Evolutionary conservation across 2,888 invertebrate species (phyloP).

Genomic region (Pseudanteris insignis): DNA sequence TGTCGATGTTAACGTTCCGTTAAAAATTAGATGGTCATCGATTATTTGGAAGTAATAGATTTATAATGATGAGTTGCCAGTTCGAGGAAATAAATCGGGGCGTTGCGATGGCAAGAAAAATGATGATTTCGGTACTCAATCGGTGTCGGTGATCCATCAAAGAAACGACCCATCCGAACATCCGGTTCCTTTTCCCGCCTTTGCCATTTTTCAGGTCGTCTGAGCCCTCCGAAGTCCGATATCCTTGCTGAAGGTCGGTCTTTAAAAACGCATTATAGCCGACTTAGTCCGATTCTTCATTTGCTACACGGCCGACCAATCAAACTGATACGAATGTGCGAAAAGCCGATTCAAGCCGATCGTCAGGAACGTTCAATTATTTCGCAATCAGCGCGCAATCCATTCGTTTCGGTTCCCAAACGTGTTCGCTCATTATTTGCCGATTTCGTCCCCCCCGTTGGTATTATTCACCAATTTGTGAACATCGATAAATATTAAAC

Average conservation of each 20-base stretch:
- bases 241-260: slow-evolving; percentile 59
- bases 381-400: slow-evolving; percentile 61
- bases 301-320: slow-evolving; percentile 53
- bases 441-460: slow-evolving; percentile 33
- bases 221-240: slow-evolving; percentile 24
- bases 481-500: slow-evolving; percentile 34
- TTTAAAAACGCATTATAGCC: slow-evolving; percentile 66
- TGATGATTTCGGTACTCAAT: slow-evolving; percentile 61
- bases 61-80: slow-evolving; percentile 42
- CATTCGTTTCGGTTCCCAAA: slow-evolving; percentile 39
- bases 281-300: slow-evolving; percentile 46
- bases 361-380: slow-evolving; percentile 65
- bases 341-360: slow-evolving; percentile 57
- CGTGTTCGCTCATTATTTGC: slow-evolving; percentile 41
- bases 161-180: slow-evolving; percentile 45
- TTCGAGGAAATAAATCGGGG: slow-evolving; percentile 9
- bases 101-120: slow-evolving; percentile 50
- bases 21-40: slow-evolving; percentile 14
- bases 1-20: no score
- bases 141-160: slow-evolving; percentile 65
- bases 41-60: slow-evolving; percentile 41
- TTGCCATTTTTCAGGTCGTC: slow-evolving; percentile 45
- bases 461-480: slow-evolving; percentile 22
- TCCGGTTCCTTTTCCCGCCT: slow-evolving; percentile 49
- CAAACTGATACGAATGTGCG: slow-evolving; percentile 59